phyloP scores from a whole-genome alignment of 1,140 invertebrate species.

The Nephotettix cincticeps region DNA sequence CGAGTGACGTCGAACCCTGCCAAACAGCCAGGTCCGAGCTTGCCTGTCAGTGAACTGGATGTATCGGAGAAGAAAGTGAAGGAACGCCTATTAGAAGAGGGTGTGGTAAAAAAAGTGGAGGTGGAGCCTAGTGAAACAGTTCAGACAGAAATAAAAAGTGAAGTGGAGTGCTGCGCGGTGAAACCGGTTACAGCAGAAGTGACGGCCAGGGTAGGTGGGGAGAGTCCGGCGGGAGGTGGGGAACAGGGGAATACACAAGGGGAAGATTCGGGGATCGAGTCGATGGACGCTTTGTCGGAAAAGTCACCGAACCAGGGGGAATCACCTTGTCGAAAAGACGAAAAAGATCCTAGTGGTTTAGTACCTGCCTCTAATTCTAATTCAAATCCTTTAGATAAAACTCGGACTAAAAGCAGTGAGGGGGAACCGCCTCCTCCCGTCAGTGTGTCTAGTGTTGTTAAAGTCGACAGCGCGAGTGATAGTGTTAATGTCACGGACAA shows the following conservation, averaged over 20 bases:
- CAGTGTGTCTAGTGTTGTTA: slow-evolving; percentile 18
- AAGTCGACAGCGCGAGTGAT: slow-evolving; percentile 29
- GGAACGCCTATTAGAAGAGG: slow-evolving; percentile 56
- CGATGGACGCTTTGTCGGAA: slow-evolving; percentile 89
- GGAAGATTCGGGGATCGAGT: slow-evolving; percentile 90
- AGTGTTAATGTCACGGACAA: slow-evolving; percentile 23
- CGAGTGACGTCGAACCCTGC: neutral
- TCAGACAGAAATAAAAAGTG: slow-evolving; percentile 18
- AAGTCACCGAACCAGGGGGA: slow-evolving; percentile 85
- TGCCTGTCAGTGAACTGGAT: slow-evolving; percentile 49
- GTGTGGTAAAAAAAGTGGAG: slow-evolving; percentile 9
- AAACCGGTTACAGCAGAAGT: slow-evolving; percentile 18
- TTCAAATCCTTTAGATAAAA: slow-evolving; percentile 11
- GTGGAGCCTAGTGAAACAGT: neutral
- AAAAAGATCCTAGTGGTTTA: slow-evolving; percentile 32
- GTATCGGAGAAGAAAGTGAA: slow-evolving; percentile 62
- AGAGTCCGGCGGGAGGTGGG: slow-evolving; percentile 24
- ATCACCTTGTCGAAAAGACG: slow-evolving; percentile 51
- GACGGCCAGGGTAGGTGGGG: slow-evolving; percentile 15
- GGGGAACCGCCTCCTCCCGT: neutral
- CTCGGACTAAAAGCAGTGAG: neutral
- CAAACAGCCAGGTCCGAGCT: neutral
- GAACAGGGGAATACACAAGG: slow-evolving; percentile 53
- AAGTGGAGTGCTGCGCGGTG: slow-evolving; percentile 10
- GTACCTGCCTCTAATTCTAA: slow-evolving; percentile 22